Base-by-base conservation (phyloP, 2,888 invertebrate species). In the Bombyx huttoni region DNA sequence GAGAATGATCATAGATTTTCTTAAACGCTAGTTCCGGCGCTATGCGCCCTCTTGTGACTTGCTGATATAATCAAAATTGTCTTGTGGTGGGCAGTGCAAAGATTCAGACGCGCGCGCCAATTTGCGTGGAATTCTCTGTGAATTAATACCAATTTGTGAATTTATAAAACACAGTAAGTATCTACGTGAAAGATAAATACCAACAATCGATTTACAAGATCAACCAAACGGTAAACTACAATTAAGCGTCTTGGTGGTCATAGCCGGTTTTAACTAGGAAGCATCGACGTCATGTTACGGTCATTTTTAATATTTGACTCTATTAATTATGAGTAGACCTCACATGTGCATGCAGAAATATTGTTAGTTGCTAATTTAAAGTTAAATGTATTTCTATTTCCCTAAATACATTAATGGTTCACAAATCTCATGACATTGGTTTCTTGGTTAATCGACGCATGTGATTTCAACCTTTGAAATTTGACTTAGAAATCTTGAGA, bases 61-160 rank as follows among this genome's bases (percentile, higher is more conserved):
- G 59, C 61, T 65, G 58, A 52, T 54, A 53, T 68, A 73, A 64
- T 56, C 59, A 65, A 69, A 79, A 71, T 78, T 80, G 81, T 82
- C 83, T 81, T 84, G 82, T 81, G 80, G 78, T 83, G 77, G 70
- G 73, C 75, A 78, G 71, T 67, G 65, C 68, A 65, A 73, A 70
- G 70, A 73, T 65, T 68, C 58, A 63, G 67, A 64, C 62, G 69
- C 58, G 71, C 70, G 69, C 58, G 71, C 70, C 73, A 68, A 75
- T 75, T 75, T 76, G 73, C 70, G 74, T 71, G 64, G 71, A 78
- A 76, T 80, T 76, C 64, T 58, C 68, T 69, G 70, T 79, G 70
- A 68, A 64, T 65, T 76, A 69, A 70, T 70, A 73, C 68, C 65
- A 67, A 68, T 77, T 76, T 73, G 74, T 78, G 71, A 77, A 69